Conservation (phyloP, 1,140 invertebrate genomes). For the Chymomyza costata region DNA sequence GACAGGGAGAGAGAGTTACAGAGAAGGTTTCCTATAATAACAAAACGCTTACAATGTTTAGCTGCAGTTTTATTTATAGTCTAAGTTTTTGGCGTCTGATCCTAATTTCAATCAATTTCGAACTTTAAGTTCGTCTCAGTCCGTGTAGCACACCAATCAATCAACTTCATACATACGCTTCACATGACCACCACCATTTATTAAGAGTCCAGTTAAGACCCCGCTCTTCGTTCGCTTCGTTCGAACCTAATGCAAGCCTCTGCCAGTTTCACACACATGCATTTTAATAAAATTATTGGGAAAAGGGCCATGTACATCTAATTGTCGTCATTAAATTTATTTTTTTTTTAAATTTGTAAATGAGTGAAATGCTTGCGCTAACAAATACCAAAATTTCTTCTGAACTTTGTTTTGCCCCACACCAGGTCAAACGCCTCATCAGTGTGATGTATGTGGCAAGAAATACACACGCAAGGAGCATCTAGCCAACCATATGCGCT, state of each 20-base stretch:
- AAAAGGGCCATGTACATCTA: constrained; percentile 15
- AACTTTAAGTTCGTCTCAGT: constrained; percentile 37
- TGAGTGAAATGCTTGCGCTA: constrained; percentile 50
- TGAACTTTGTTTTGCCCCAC: constrained; percentile 26
- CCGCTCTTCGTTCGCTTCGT: constrained; percentile 70
- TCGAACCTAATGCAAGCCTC: constrained; percentile 65
- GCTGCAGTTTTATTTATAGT: too few species aligned
- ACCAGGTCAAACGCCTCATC: constrained; percentile 74
- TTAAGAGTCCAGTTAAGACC: constrained; percentile 42
- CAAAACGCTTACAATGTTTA: too few species aligned
- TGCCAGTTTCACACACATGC: constrained; percentile 62
- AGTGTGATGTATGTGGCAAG: constrained; percentile 80
- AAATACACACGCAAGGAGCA: constrained; percentile 91
- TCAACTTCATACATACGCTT: constrained; percentile 18
- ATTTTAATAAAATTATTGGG: constrained; percentile 40
- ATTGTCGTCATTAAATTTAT: constrained; percentile 1
- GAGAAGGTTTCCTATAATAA: too few species aligned
- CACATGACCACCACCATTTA: constrained; percentile 39
- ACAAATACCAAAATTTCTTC: constrained; percentile 24
- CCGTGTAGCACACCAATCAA: constrained; percentile 42
- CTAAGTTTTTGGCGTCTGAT: too few species aligned
- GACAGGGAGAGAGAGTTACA: too few species aligned
- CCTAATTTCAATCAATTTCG: neutral
- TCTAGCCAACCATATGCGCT: constrained; percentile 87
- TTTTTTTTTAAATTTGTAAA: neutral